A percentile compares a stretch with the other conserved stretches of the same genome.
phyloP scores from a whole-genome alignment of 2,888 invertebrate species.

The Agrypnus murinus region DNA sequence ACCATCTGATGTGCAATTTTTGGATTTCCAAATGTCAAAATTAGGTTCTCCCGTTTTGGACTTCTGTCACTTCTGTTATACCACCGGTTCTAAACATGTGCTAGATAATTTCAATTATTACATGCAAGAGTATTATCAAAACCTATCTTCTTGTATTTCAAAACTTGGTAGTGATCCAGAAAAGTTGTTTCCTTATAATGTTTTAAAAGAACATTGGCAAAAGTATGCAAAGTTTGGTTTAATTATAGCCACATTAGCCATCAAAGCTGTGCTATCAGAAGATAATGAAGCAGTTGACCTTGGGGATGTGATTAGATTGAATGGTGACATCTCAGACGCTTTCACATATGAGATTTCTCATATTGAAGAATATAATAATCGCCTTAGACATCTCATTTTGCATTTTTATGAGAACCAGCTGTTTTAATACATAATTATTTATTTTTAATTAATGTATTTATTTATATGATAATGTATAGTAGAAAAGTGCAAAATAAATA shows the following conservation, averaged over 20 bases:
- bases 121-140: conserved; percentile 57
- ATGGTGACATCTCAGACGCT: not conserved
- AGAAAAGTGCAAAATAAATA: too few relatives aligned
- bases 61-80: conserved; percentile 58
- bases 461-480: too few relatives aligned
- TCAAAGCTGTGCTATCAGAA: not conserved
- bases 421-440: too few relatives aligned
- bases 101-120: conserved; percentile 54
- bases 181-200: conserved; percentile 51
- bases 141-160: conserved; percentile 50
- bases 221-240: conserved; percentile 46
- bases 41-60: conserved; percentile 56
- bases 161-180: conserved; percentile 57
- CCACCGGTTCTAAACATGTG: conserved; percentile 50
- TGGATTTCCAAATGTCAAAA: conserved; percentile 61
- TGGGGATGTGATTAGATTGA: not conserved
- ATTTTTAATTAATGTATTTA: too few relatives aligned
- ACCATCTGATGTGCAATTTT: conserved; percentile 55
- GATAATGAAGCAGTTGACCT: not conserved
- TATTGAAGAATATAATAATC: conserved; percentile 21
- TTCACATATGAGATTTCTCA: not conserved
- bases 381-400: not conserved
- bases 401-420: conserved; percentile 6
- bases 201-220: conserved; percentile 37
- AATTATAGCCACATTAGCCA: not conserved